These are phyloP conservation scores for Homalodisca vitripennis DNA, from an alignment of 1,140 invertebrate species.

Conservation along the genomic window DNA sequence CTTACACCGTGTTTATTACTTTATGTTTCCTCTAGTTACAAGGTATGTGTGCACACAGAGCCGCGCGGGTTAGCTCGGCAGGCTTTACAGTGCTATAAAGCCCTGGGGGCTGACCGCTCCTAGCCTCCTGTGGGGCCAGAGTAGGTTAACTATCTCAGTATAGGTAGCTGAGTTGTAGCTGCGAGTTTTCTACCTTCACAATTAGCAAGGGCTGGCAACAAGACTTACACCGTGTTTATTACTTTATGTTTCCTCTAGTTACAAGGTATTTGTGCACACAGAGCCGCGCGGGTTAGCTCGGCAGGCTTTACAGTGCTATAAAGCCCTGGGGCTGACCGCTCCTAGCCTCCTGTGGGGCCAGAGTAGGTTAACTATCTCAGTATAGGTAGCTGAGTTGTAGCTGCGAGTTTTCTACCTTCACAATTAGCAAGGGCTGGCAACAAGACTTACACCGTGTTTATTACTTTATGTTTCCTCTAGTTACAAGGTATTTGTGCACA, in stretches of 20 bases:
- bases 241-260: conserved; percentile 4
- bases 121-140: not conserved
- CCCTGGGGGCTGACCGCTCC: not conserved
- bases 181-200: too few relatives aligned
- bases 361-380: not conserved
- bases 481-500: not conserved
- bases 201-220: too few relatives aligned
- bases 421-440: too few relatives aligned
- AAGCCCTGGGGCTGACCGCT: too few relatives aligned
- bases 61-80: too few relatives aligned
- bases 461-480: not conserved
- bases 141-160: too few relatives aligned
- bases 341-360: not conserved
- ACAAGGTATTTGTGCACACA: not conserved
- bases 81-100: not conserved
- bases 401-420: too few relatives aligned
- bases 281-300: too few relatives aligned
- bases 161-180: too few relatives aligned
- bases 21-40: not conserved
- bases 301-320: not conserved
- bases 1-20: conserved; percentile 13
- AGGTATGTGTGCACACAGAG: not conserved
- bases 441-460: not conserved
- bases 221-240: conserved; percentile 9
- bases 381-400: too few relatives aligned